Evolutionary conservation across 2,113 vertebrate species (phyloP).

Genomic region (Tragelaphus strepsiceros): DNA sequence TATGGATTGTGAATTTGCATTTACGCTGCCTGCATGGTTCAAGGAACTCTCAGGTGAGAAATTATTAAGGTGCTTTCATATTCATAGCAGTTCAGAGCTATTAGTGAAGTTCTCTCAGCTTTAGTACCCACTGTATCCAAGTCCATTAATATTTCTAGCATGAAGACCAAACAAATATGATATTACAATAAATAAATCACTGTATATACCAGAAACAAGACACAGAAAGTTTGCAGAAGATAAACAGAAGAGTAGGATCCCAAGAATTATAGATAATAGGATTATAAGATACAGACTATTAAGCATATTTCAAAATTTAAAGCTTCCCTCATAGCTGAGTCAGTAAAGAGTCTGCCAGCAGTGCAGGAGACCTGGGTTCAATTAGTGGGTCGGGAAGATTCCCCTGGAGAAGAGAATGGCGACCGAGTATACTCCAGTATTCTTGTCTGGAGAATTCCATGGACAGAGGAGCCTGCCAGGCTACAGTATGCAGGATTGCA

Average conservation of each 20-base stretch:
- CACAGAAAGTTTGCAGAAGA: neutral
- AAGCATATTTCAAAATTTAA: neutral
- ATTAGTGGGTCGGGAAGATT: neutral
- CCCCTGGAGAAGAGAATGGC: neutral
- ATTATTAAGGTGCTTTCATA: neutral
- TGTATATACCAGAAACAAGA: neutral
- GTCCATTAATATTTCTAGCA: neutral
- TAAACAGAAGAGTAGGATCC: neutral
- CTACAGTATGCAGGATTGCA: neutral
- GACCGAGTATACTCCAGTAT: neutral
- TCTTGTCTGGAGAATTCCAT: neutral
- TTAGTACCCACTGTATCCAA: neutral
- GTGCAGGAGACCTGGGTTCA: neutral
- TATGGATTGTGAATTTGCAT: neutral
- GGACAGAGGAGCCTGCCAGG: neutral
- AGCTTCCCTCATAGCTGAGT: neutral
- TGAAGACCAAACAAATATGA: neutral
- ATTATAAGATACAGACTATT: neutral
- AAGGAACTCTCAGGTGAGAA: neutral
- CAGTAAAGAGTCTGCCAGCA: neutral
- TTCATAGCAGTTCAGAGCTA: neutral
- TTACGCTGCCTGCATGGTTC: neutral
- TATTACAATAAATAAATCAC: neutral
- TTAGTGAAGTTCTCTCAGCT: neutral
- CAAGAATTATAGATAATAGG: neutral